phyloP scores from a whole-genome alignment of 2,888 invertebrate species.

The Limnephilus lunatus region DNA sequence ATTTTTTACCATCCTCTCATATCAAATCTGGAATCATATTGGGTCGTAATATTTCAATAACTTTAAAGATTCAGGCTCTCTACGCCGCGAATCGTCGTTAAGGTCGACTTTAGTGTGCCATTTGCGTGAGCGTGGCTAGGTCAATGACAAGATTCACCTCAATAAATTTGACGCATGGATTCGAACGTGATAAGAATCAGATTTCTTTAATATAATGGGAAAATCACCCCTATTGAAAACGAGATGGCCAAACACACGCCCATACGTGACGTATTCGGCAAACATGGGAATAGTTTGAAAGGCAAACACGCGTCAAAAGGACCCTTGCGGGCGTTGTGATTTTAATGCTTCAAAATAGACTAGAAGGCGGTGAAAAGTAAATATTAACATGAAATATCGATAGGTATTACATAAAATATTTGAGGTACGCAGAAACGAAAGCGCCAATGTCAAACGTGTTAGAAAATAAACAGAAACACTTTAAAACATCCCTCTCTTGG shows the following conservation, averaged over 20 bases:
- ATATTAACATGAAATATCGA: neutral
- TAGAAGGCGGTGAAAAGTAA: neutral
- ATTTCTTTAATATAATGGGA: slow-evolving; percentile 2
- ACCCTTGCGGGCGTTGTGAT: neutral
- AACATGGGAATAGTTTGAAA: neutral
- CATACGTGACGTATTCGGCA: neutral
- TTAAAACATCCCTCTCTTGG: neutral
- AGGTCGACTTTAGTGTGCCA: slow-evolving; percentile 35
- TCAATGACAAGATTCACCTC: slow-evolving; percentile 32
- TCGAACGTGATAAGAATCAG: slow-evolving; percentile 18
- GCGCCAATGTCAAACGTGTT: neutral
- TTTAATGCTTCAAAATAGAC: neutral
- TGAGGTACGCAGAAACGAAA: neutral
- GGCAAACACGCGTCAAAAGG: neutral
- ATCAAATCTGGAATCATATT: neutral
- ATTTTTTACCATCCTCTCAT: neutral
- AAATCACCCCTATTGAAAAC: slow-evolving; percentile 22
- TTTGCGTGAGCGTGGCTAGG: slow-evolving; percentile 13
- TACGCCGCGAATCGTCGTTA: neutral
- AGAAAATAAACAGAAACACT: neutral
- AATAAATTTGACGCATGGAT: slow-evolving; percentile 19
- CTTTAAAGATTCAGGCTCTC: neutral
- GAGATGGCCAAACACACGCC: neutral
- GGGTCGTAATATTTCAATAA: neutral
- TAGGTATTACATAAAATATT: neutral